Base-by-base conservation (phyloP, 2,797 vertebrate genomes). In the Masticophis lateralis region DNA sequence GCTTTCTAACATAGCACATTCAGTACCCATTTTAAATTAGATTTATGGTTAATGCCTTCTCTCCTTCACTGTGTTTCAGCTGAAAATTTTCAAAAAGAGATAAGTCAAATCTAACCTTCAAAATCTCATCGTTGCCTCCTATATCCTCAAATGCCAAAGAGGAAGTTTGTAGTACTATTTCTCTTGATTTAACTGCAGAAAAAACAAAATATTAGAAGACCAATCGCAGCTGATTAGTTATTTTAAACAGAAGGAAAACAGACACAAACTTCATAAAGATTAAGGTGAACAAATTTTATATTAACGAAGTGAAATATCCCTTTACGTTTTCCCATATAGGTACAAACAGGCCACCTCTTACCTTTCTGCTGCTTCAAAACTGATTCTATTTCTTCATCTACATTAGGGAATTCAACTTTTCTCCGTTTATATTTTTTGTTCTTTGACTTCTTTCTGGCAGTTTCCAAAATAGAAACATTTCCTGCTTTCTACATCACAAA, bases 71-170 rank as follows among this genome's bases (percentile, higher is more conserved):
- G 9, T 83, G 10, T 47, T 83, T 83, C 43, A 11, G 10, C 43
- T 83, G 22, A 83, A 47, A 25, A 2, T 22, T 83, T 83, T 2
- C 11, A 47, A 14, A 89, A 22, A 89, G 28, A 57, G 5, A 43
- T 91, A 43, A 92, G 51, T 63, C 8, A 61, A 20, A 94, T 96
- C 97, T 94, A 93, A 99, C 99, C 97, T 97, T 98, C 94, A 99
- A 96, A 0, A 98, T 98, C 20, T 96, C 97, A 92, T 99, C 99
- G 86, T 98, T 99, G 90, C 99, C 99, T 79, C 99, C 99, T 0
- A 99, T 97, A 90, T 99, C 99, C 94, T 99, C 98, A 97, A 99
- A 99, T 59, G 96, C 98, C 95, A 99, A 96, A 0, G 93, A 96
- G 28, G 99, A 98, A 32, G 95, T 97, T 94, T 98, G 98, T 55